A percentile compares a stretch with the other conserved stretches of the same genome.
These are phyloP conservation scores for Paramormyrops kingsleyae DNA, from an alignment of 2,113 vertebrate genomes.

Conservation along the genomic window DNA sequence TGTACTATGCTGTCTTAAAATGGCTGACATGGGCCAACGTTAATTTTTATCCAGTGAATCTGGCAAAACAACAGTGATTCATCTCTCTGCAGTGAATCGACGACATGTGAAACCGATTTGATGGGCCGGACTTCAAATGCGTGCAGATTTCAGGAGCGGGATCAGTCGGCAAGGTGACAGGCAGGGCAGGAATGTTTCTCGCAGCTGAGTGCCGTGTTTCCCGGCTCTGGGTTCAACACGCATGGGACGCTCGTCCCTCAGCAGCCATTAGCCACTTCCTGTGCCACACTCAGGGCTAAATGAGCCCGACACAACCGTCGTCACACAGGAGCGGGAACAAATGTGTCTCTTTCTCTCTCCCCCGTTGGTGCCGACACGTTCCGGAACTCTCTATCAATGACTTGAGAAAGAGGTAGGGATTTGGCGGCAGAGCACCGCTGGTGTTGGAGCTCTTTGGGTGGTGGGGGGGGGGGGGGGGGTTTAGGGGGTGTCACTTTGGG, in stretches of 20 bases:
- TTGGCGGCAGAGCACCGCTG: neutral
- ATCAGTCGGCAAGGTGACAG: neutral
- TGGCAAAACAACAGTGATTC: neutral
- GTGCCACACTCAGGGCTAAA: slow-evolving; percentile 1
- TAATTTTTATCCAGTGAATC: neutral
- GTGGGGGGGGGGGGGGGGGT: neutral
- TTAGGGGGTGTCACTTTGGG: neutral
- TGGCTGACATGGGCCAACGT: neutral
- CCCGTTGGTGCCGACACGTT: neutral
- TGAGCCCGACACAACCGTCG: slow-evolving; percentile 7
- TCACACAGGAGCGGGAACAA: slow-evolving; percentile 17
- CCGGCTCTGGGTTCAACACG: neutral
- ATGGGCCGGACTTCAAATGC: neutral
- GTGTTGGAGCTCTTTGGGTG: neutral
- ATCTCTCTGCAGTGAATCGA: neutral
- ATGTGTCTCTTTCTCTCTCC: slow-evolving; percentile 13
- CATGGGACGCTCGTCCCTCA: neutral
- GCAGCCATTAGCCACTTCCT: slow-evolving; percentile 5
- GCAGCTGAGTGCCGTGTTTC: neutral
- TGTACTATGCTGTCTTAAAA: neutral
- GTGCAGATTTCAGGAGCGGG: neutral
- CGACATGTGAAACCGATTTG: neutral
- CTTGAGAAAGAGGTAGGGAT: neutral
- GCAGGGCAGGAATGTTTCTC: neutral
- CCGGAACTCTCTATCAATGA: slow-evolving; percentile 12